These are phyloP conservation scores for Diabrotica balteata DNA, from an alignment of 2,888 invertebrate species.

Conservation along the genomic window DNA sequence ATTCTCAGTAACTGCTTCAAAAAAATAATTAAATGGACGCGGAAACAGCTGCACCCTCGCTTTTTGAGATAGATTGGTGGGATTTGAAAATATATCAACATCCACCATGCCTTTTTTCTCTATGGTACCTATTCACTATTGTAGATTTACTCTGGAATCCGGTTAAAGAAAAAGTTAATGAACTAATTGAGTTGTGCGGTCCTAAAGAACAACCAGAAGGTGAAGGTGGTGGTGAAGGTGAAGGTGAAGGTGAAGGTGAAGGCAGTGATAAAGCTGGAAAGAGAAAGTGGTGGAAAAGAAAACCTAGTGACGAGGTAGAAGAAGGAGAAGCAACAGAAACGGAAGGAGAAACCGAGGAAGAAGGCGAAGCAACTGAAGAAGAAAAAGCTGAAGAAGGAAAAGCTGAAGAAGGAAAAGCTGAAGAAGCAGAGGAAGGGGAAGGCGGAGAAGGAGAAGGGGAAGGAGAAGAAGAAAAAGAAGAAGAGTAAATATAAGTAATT, in stretches of 20 bases:
- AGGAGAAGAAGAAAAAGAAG: constrained; percentile 5
- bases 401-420: not conserved
- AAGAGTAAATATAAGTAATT: no score
- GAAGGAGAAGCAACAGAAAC: no score
- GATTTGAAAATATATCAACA: constrained; percentile 41
- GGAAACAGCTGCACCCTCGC: constrained; percentile 9
- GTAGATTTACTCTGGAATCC: constrained; percentile 29
- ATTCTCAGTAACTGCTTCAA: constrained; percentile 25
- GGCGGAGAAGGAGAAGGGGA: not conserved
- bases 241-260: constrained; percentile 1
- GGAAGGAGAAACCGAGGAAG: no score
- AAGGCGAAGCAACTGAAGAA: no score
- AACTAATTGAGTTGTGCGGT: constrained; percentile 8
- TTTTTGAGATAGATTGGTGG: constrained; percentile 28
- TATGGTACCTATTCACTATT: constrained; percentile 37
- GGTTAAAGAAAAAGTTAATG: constrained; percentile 23
- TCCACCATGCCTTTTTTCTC: constrained; percentile 40
- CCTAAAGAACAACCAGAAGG: constrained; percentile 15
- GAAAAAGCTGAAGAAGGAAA: constrained; percentile 6
- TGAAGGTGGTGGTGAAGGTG: constrained; percentile 7
- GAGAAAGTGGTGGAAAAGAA: no score
- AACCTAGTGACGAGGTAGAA: no score
- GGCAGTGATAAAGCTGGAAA: not conserved
- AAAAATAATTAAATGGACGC: constrained; percentile 23
- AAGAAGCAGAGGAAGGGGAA: constrained; percentile 1